Evolutionary conservation across 2,113 vertebrate genomes (phyloP), one percentile per base, ranked within the genome.

Genomic region (Seriola dumerili): DNA sequence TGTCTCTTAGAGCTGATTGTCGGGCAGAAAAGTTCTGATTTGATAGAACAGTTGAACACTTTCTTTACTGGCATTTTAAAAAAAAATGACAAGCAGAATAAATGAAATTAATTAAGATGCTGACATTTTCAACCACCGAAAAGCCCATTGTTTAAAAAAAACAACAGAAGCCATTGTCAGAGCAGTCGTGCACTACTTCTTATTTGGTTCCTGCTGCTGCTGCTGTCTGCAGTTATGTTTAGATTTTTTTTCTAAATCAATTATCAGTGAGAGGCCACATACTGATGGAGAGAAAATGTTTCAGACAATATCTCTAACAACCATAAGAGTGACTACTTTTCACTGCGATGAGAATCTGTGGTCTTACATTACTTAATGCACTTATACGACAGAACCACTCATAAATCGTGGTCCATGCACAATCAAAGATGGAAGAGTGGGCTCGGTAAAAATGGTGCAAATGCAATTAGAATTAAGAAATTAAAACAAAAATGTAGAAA

Each of bases 81-180:
- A 19, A 19, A 57, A 50, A 16, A 65, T 12, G 52, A 57, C 32
- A 50, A 65, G 69, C 65, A 19, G 23, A 77, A 76, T 50, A 71
- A 52, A 76, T 73, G 2, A 52, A 66, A 65, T 55, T 63, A 71
- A 86, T 81, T 73, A 72, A 61, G 10, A 76, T 8, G 8, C 6
- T 80, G 46, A 83, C 44, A 78, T 89, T 85, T 88, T 48, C 16
- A 71, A 59, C 36, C 68, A 73, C 46, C 69, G 65, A 65, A 54
- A 80, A 64, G 48, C 38, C 52, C 40, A 40, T 72, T 57, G 67
- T 80, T 38, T 2, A 29, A 50, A 50, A 38, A 76, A 76, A 79
- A 73, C n/a, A 59, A 42, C 59, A 48, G 63, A 61, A 44, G 52
- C 46, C 25, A 55, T 23, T 78, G 69, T 63, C 44, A 72, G 29